phyloP scores from a whole-genome alignment of 2,113 vertebrate genomes.

The Antechinus stuartii region DNA sequence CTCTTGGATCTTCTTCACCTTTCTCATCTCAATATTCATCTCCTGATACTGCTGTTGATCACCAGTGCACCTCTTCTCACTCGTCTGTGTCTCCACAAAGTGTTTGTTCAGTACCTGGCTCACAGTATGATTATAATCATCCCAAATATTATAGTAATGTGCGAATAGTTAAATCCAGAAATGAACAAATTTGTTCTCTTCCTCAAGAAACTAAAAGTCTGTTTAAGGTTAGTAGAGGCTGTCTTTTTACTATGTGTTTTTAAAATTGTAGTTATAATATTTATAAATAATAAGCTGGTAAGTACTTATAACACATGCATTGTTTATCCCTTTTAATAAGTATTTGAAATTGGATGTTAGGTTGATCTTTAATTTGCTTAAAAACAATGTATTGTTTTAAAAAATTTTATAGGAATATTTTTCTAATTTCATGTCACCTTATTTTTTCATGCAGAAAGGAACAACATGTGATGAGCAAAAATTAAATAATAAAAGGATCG shows the following conservation, averaged over 20 bases:
- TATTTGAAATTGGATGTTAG: not conserved
- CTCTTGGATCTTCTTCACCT: conserved; percentile 63
- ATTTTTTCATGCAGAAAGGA: conserved; percentile 78
- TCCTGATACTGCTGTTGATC: conserved; percentile 68
- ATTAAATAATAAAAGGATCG: conserved; percentile 66
- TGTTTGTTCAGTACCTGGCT: conserved; percentile 69
- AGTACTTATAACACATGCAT: conserved; percentile 2
- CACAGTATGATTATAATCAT: conserved; percentile 57
- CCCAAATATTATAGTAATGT: conserved; percentile 52
- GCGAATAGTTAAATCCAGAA: conserved; percentile 57
- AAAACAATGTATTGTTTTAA: conserved; percentile 32
- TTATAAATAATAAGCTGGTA: conserved; percentile 12
- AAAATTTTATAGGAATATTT: conserved; percentile 22
- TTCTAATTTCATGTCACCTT: conserved; percentile 47
- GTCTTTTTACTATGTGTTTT: not conserved
- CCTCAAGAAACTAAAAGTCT: conserved; percentile 71
- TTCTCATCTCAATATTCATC: conserved; percentile 73
- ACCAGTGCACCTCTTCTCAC: conserved; percentile 72
- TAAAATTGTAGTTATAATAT: not conserved
- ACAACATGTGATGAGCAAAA: conserved; percentile 75
- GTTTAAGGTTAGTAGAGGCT: conserved; percentile 78
- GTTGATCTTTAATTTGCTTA: not conserved
- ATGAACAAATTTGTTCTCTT: conserved; percentile 51
- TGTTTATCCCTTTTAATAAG: not conserved
- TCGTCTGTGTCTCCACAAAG: conserved; percentile 73